Conservation (phyloP, 2,888 invertebrate species). For the Perithous albicinctus region DNA sequence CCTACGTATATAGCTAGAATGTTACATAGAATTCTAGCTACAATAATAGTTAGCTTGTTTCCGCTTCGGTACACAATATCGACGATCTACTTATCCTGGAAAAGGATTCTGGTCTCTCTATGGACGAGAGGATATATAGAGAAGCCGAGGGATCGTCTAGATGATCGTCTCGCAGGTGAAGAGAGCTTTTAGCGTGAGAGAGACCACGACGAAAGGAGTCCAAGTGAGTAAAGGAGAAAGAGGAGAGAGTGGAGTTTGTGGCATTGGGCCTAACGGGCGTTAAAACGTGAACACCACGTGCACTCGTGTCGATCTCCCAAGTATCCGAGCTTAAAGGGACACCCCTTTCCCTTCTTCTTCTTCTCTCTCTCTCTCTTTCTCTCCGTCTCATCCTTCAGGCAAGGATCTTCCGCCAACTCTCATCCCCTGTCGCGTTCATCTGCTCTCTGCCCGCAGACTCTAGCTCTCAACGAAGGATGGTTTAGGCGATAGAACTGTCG, state of each 20-base stretch:
- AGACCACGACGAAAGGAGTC: not conserved
- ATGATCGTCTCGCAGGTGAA: conserved; percentile 33
- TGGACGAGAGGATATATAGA: conserved; percentile 9
- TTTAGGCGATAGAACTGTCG: conserved; percentile 16
- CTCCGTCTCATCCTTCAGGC: not conserved
- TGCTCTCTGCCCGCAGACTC: conserved; percentile 12
- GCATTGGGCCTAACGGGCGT: conserved; percentile 35
- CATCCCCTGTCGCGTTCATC: conserved; percentile 15
- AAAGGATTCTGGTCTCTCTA: conserved; percentile 13
- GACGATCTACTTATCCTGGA: conserved; percentile 42
- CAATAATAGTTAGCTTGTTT: conserved; percentile 35
- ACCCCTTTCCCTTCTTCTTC: not conserved
- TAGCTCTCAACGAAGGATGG: conserved; percentile 2
- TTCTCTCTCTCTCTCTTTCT: not conserved
- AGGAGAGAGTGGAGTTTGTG: conserved; percentile 26
- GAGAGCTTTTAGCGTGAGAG: conserved; percentile 33
- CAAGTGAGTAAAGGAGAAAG: conserved; percentile 5
- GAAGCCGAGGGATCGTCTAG: conserved; percentile 3
- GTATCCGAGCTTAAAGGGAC: conserved; percentile 18
- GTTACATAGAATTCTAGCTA: conserved; percentile 8
- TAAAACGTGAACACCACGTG: conserved; percentile 58
- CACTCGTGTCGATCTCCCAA: conserved; percentile 39
- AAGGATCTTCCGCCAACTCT: conserved; percentile 33
- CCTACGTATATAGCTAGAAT: not conserved
- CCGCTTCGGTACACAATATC: conserved; percentile 45